phyloP scores from a whole-genome alignment of 1,140 invertebrate species.

The fruit fly (Drosophila melanogaster) region DNA sequence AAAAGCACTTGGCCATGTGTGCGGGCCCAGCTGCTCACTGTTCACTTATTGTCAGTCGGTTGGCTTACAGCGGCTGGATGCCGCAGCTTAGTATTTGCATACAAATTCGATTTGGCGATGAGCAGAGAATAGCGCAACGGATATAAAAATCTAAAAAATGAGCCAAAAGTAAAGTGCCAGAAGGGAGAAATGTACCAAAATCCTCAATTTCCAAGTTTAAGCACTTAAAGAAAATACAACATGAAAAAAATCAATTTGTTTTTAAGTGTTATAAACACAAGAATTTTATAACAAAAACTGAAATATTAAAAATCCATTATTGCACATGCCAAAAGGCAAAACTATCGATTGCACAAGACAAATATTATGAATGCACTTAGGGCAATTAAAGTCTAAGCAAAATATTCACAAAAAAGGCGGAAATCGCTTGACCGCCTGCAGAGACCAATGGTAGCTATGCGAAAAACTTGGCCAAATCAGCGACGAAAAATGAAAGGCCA shows the following conservation, averaged over 20 bases:
- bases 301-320: no score
- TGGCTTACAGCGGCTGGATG: constrained; percentile 32
- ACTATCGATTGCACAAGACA: background rate
- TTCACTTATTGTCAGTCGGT: constrained; percentile 34
- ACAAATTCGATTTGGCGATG: constrained; percentile 5
- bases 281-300: no score
- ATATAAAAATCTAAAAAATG: constrained; percentile 17
- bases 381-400: constrained; percentile 23
- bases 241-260: no score
- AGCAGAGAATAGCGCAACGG: constrained; percentile 22
- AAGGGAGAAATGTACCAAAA: background rate
- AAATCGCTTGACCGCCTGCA: constrained; percentile 12
- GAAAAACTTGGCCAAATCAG: constrained; percentile 35
- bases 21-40: constrained; percentile 3
- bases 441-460: constrained; percentile 22
- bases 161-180: constrained; percentile 2
- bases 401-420: constrained; percentile 36
- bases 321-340: background rate
- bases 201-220: background rate
- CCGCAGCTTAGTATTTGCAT: constrained; percentile 43
- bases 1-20: constrained; percentile 49
- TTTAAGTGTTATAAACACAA: no score
- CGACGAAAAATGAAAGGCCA: constrained; percentile 59
- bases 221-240: no score
- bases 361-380: constrained; percentile 12